phyloP scores from a whole-genome alignment of 2,888 invertebrate species.

The Candidula unifasciata region DNA sequence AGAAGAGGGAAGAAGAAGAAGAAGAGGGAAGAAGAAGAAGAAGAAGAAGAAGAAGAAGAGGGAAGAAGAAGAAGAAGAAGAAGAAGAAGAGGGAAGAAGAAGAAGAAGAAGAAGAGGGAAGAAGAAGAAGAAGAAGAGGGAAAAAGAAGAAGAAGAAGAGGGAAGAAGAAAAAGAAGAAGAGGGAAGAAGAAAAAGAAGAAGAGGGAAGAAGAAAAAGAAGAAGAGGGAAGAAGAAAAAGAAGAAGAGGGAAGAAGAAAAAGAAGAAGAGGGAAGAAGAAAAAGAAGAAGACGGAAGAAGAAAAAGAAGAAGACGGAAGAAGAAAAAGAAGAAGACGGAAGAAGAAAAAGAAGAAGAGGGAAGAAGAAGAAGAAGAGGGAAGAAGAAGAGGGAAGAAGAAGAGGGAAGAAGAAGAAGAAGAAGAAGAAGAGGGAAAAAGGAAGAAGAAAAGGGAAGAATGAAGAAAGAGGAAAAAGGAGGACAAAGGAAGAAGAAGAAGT shows the following conservation, averaged over 20 bases:
- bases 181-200: not conserved
- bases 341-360: not conserved
- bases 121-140: constrained; percentile 27
- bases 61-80: not conserved
- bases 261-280: not conserved
- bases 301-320: no score
- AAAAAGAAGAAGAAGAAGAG: not conserved
- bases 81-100: not conserved
- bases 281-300: no score
- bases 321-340: no score
- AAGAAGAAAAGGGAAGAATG: no score
- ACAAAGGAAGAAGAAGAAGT: no score
- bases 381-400: not conserved
- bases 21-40: not conserved
- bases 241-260: not conserved
- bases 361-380: not conserved
- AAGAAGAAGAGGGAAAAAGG: no score
- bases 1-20: not conserved
- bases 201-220: not conserved
- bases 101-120: constrained; percentile 18
- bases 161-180: not conserved
- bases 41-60: not conserved
- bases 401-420: no score
- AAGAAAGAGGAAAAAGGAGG: no score
- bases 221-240: no score